phyloP scores from a whole-genome alignment of 2,888 invertebrate genomes.

The Cheilosia impressa region DNA sequence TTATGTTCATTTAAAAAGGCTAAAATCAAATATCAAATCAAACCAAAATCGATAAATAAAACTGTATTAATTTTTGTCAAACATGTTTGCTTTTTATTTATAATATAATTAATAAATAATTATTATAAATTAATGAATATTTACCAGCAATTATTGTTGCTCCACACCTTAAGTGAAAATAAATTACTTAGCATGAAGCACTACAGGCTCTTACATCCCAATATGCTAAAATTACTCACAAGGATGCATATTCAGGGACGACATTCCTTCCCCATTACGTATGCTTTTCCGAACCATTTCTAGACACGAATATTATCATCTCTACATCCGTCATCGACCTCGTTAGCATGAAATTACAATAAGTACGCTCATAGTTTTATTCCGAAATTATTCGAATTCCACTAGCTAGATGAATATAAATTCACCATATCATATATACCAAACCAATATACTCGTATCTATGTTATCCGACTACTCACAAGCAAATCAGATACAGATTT shows the following conservation, averaged over 20 bases:
- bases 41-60: no score
- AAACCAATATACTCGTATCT: background rate
- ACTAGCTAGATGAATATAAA: background rate
- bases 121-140: no score
- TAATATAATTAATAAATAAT: no score
- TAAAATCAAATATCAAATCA: no score
- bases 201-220: background rate
- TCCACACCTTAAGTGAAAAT: no score
- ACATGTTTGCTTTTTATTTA: no score
- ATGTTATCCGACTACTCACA: background rate
- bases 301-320: background rate
- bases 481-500: background rate
- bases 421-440: no score
- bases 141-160: no score
- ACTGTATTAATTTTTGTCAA: no score
- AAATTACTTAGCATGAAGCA: background rate
- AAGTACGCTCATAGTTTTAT: background rate
- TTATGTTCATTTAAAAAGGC: no score
- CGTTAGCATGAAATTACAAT: slow-evolving; percentile 15
- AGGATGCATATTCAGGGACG: background rate
- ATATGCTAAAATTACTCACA: slow-evolving; percentile 15
- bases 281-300: slow-evolving; percentile 14
- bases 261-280: background rate
- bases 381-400: background rate
- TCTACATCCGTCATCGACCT: background rate